A percentile compares a stretch with the other conserved stretches of the same genome.
phyloP scores from a whole-genome alignment of 1,140 invertebrate species.

The Drosophila ambigua region DNA sequence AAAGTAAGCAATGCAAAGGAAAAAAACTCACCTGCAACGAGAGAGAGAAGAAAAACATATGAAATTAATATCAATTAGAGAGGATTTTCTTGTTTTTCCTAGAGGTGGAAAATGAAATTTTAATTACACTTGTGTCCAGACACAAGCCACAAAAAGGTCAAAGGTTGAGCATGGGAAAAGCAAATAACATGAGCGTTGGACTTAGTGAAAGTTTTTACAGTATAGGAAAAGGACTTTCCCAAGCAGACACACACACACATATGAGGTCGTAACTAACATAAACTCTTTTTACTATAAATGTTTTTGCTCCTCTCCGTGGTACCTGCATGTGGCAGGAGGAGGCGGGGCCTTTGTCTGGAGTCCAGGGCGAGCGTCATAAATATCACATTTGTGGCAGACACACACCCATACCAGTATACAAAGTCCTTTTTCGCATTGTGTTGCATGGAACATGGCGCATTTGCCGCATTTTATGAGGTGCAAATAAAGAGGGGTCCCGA shows the following conservation, averaged over 20 bases:
- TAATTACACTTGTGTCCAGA: constrained; percentile 60
- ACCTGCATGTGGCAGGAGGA: constrained; percentile 40
- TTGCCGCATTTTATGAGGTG: constrained; percentile 80
- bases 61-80: constrained; percentile 77
- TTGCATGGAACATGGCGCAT: constrained; percentile 73
- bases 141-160: constrained; percentile 50
- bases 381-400: constrained; percentile 81
- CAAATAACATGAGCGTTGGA: constrained; percentile 47
- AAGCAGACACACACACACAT: constrained; percentile 2
- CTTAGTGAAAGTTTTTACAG: constrained; percentile 53
- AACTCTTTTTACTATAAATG: constrained; percentile 39
- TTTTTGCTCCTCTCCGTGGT: constrained; percentile 20
- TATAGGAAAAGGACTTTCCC: constrained; percentile 29
- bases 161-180: constrained; percentile 36
- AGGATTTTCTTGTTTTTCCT: constrained; percentile 39
- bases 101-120: constrained; percentile 62
- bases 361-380: constrained; percentile 64
- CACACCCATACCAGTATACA: constrained; percentile 12
- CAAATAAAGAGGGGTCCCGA: constrained; percentile 59
- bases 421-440: constrained; percentile 60
- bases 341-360: constrained; percentile 51
- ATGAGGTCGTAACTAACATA: constrained; percentile 39
- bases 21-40: constrained; percentile 60
- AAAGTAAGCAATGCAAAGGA: background rate
- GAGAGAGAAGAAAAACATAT: constrained; percentile 36